Evolutionary conservation across 2,113 vertebrate genomes (phyloP).

Genomic region (Triplophysa tibetana): DNA sequence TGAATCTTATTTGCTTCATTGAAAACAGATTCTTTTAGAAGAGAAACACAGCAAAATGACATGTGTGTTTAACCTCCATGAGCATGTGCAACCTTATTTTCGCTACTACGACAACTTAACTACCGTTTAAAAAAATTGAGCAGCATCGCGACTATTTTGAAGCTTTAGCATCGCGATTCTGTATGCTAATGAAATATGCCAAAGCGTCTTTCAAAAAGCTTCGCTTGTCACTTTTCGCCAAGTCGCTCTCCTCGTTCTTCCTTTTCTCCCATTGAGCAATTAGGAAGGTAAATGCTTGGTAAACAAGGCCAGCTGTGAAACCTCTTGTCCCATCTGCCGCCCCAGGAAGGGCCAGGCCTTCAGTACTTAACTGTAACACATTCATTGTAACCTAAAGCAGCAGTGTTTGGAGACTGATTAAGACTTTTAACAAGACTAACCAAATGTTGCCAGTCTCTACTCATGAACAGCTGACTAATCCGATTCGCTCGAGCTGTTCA

Average conservation of each 20-base stretch:
- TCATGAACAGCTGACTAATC: not conserved
- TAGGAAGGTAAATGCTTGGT: conserved; percentile 32
- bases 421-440: not conserved
- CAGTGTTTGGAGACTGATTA: conserved; percentile 14
- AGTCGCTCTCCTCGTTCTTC: conserved; percentile 19
- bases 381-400: conserved; percentile 24
- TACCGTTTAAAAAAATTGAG: too few species aligned
- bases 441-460: not conserved
- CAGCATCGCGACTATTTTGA: too few species aligned
- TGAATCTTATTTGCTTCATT: too few species aligned
- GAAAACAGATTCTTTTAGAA: too few species aligned
- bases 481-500: not conserved
- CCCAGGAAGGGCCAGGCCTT: not conserved
- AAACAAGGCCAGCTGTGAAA: conserved; percentile 36
- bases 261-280: not conserved
- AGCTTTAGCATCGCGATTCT: too few species aligned
- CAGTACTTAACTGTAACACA: conserved; percentile 7
- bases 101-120: too few species aligned
- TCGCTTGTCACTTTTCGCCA: not conserved
- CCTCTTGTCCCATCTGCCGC: conserved; percentile 38
- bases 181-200: not conserved
- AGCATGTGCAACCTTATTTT: too few species aligned
- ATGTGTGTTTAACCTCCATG: too few species aligned
- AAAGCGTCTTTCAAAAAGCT: not conserved
- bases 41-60: too few species aligned